Base-by-base conservation (phyloP, 2,797 vertebrate genomes). In the Chaunax sp. region DNA sequence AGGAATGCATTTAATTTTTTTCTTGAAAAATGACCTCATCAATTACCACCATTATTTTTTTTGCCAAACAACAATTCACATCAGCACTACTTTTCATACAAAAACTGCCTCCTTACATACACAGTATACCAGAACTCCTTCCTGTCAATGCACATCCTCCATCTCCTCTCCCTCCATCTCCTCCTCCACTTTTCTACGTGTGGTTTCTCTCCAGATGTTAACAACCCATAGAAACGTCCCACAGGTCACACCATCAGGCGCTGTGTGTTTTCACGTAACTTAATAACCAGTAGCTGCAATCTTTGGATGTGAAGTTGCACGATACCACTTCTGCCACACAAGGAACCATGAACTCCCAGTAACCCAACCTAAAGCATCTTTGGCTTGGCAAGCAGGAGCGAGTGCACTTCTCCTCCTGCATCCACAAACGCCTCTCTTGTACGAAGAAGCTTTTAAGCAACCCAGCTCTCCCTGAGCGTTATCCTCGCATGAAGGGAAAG, bases 221-320 rank as follows among this genome's bases (percentile, higher is more conserved):
- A 74, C 4, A 19, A 77, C 44, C 40, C 58, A 38, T 13, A 26
- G 56, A 69, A 69, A 58, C 59, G 65, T 65, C 59, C 69, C 58
- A 54, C 69, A 52, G 69, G 73, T 72, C 61, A 28, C 61, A 67
- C 2, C 62, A 51, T 20, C 46, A 28, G 43, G 33, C 26, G n/a
- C n/a, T n/a, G n/a, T n/a, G n/a, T n/a, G n/a, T n/a, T n/a, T n/a
- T 30, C 28, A 30, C 4, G 33, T 35, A n/a, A n/a, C 33, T 35
- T 10, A 9, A 10, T 35, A 11, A 35, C 8, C 3, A 10, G n/a
- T n/a, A 13, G 1, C 67, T 51, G 51, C 59, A 40, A 5, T 18
- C 16, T 15, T 15, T n/a, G 18, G 26, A 15, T 40, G 47, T 49
- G 26, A 33, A 25, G 38, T 65, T 22, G 15, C 55, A 30, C 40